Conservation (phyloP, 2,888 invertebrate genomes). For the Anoplius nigerrimus region DNA sequence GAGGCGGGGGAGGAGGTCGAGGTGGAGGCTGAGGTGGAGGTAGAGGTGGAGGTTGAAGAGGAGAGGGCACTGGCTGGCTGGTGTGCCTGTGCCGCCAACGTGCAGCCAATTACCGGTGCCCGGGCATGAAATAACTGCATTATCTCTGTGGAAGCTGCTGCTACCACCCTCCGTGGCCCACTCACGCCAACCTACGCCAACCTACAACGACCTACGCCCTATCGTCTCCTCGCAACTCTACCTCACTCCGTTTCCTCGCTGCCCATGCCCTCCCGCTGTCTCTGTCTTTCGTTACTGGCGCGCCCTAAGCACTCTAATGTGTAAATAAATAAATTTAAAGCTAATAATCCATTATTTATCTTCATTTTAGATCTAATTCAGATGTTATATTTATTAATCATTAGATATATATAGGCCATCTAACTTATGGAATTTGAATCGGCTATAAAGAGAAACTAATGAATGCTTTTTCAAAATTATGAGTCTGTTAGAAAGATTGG, state of each 20-base stretch:
- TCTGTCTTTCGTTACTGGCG: background rate
- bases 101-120: slow-evolving; percentile 73
- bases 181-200: slow-evolving; percentile 42
- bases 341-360: too few species aligned
- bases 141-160: slow-evolving; percentile 71
- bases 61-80: slow-evolving; percentile 25
- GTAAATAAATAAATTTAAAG: too few species aligned
- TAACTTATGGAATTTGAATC: too few species aligned
- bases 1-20: slow-evolving; percentile 25
- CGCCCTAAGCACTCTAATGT: too few species aligned
- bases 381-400: too few species aligned
- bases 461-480: too few species aligned
- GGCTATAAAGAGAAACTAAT: too few species aligned
- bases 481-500: too few species aligned
- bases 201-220: slow-evolving; percentile 45
- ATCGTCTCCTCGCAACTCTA: slow-evolving; percentile 22
- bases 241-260: slow-evolving; percentile 27
- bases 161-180: slow-evolving; percentile 52
- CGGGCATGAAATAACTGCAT: slow-evolving; percentile 73
- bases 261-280: slow-evolving; percentile 28
- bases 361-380: too few species aligned
- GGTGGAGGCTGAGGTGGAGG: slow-evolving; percentile 26
- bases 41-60: slow-evolving; percentile 3
- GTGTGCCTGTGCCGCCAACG: slow-evolving; percentile 57
- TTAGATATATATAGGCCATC: too few species aligned